Base-by-base conservation (phyloP, 1,140 invertebrate species). In the Littorina saxatilis region DNA sequence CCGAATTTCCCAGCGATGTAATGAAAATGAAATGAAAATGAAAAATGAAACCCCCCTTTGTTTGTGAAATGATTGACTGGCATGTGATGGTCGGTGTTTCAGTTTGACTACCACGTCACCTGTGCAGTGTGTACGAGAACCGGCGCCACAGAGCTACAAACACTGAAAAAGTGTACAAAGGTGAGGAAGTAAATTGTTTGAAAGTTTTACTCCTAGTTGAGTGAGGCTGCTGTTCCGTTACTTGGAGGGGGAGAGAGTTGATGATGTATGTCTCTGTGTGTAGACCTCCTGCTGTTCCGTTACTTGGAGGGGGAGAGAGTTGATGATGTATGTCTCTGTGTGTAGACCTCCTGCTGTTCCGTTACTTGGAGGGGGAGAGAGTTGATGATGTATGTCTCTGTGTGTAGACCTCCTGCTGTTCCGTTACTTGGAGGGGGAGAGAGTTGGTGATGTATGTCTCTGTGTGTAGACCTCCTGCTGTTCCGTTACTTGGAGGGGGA, bases 51-150 rank as follows among this genome's bases (percentile, higher is more conserved):
- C n/a, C n/a, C n/a, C n/a, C n/a, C n/a, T n/a, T n/a, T n/a, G n/a
- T n/a, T n/a, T n/a, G n/a, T n/a, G n/a, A n/a, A n/a, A n/a, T n/a
- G n/a, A n/a, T n/a, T n/a, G n/a, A n/a, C n/a, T n/a, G n/a, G n/a
- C n/a, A n/a, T n/a, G n/a, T n/a, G n/a, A n/a, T n/a, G 43, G 43
- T 47, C n/a, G 55, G 23, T 77, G 43, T 88, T 92, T 79, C 85
- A 94, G 92, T 98, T 99, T 93, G 97, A 99, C 92, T 99, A 99
- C 92, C 98, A 96, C 66, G 94, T 99, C 63, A 99, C 98, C 17
- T 94, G 99, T 92, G 98, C 98, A 82, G 97, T 99, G 88, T 99
- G 98, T 93, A 99, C 98, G 66, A 95, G 98, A 91, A 99, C 98
- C 79, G 98, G 97, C 89, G 97, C 97, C 70, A 98, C 98, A 93